phyloP scores from a whole-genome alignment of 2,113 vertebrate genomes.

The Macquaria ambigua region DNA sequence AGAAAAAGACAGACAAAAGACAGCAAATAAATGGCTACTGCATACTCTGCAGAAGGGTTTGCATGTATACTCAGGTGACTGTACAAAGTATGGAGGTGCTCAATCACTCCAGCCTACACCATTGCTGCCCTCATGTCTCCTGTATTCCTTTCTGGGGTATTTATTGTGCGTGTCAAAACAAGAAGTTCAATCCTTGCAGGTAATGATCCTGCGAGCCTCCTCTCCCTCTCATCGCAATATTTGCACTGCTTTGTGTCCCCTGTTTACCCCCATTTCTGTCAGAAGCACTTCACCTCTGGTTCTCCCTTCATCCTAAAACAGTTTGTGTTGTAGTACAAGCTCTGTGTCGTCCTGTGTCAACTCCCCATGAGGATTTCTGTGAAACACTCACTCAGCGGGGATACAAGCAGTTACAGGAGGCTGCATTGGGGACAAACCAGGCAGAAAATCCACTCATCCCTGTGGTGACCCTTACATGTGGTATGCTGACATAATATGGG shows the following conservation, averaged over 20 bases:
- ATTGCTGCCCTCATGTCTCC: conserved; percentile 48
- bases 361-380: conserved; percentile 57
- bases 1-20: conserved; percentile 15
- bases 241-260: conserved; percentile 54
- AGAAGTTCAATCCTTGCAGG: conserved; percentile 55
- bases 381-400: conserved; percentile 77
- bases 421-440: conserved; percentile 76
- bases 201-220: conserved; percentile 54
- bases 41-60: conserved; percentile 14
- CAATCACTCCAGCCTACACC: conserved; percentile 46
- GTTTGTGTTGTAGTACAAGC: conserved; percentile 42
- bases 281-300: conserved; percentile 49
- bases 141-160: conserved; percentile 38
- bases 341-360: conserved; percentile 59
- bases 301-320: conserved; percentile 53
- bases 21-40: conserved; percentile 14
- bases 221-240: conserved; percentile 34
- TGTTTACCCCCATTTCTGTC: conserved; percentile 36
- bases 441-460: conserved; percentile 82
- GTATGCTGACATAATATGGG: conserved; percentile 59
- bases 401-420: conserved; percentile 66
- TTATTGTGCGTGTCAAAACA: conserved; percentile 76
- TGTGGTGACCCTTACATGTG: conserved; percentile 72
- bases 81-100: conserved; percentile 39
- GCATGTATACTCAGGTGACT: conserved; percentile 66